Percentiles rank a stretch among this genome's conserved stretches.
phyloP scores from a whole-genome alignment of 2,888 invertebrate species.

The Dendrolimus houi region DNA sequence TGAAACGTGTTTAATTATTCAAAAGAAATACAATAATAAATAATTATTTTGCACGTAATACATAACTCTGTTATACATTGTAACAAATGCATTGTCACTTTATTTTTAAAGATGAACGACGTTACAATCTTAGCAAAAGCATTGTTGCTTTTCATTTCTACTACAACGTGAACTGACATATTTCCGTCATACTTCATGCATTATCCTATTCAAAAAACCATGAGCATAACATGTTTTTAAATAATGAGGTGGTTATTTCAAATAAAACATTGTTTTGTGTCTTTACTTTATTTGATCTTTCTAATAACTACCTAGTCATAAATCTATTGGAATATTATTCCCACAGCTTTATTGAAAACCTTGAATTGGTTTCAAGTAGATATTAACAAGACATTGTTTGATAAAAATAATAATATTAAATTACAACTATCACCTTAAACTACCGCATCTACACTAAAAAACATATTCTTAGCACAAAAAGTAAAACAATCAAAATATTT shows the following conservation, averaged over 20 bases:
- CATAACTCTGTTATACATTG: background rate
- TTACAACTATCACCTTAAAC: too few relatives aligned
- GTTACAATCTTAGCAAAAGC: background rate
- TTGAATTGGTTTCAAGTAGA: background rate
- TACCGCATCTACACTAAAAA: too few relatives aligned
- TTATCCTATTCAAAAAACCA: background rate
- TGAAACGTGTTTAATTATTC: conserved; percentile 25
- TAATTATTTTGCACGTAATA: conserved; percentile 1
- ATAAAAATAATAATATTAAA: too few relatives aligned
- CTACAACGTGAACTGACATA: background rate
- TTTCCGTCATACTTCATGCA: background rate
- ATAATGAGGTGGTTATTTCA: conserved; percentile 7
- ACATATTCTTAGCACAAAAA: too few relatives aligned
- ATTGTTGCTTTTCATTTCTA: background rate
- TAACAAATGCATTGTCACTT: background rate
- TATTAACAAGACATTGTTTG: too few relatives aligned
- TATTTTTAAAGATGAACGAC: background rate
- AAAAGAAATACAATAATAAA: conserved; percentile 6
- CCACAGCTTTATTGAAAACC: conserved; percentile 17
- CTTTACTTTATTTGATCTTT: conserved; percentile 25
- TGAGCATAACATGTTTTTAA: background rate
- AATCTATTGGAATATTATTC: conserved; percentile 32
- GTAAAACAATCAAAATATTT: too few relatives aligned
- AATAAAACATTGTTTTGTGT: conserved; percentile 3
- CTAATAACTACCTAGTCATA: conserved; percentile 25